Percentiles rank a stretch among this genome's conserved stretches.
Evolutionary conservation across 2,113 vertebrate species (phyloP).

Genomic region (Felis catus): F.catus_Fca126_mat1.0 CM031421.1:10290501-10291000

Average conservation of each 20-base stretch:
- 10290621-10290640: background rate
- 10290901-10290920: background rate
- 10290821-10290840: accelerated
- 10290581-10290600: background rate
- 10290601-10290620: background rate
- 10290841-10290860: background rate
- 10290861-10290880: background rate
- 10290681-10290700: background rate
- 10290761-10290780: background rate
- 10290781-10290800: background rate
- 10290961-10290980: background rate
- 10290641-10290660: background rate
- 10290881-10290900: background rate
- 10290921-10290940: background rate
- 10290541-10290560: background rate
- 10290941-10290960: background rate
- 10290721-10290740: background rate
- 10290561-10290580: background rate
- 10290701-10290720: background rate
- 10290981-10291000: background rate
- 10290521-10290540: background rate
- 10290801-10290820: background rate
- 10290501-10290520: background rate
- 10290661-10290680: background rate
- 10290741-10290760: background rate